Percentiles rank a stretch among this genome's conserved stretches.
Evolutionary conservation across 2,888 invertebrate species (phyloP).

Genomic region (Troides oblongomaculatus): DNA sequence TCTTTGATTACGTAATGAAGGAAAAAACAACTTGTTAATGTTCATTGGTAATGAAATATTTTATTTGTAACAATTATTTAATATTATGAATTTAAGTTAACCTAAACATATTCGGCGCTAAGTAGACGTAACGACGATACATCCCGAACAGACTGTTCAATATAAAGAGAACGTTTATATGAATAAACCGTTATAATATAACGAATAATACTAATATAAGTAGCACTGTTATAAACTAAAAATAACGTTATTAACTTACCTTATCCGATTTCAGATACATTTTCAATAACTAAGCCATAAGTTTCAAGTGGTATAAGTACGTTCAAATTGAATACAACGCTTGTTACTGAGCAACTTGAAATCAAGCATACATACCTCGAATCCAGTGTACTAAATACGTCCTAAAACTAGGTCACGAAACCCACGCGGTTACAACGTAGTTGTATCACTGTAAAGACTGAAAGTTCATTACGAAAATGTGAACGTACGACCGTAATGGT

Average conservation of each 20-base stretch:
- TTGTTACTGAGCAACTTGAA: conserved; percentile 26
- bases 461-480: conserved; percentile 42
- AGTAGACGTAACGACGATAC: too few relatives aligned
- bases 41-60: conserved; percentile 3
- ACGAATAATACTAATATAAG: neutral
- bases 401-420: conserved; percentile 62
- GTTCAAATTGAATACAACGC: neutral
- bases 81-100: too few relatives aligned
- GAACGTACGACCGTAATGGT: conserved; percentile 47
- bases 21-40: conserved; percentile 11
- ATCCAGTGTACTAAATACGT: conserved; percentile 24
- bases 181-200: neutral
- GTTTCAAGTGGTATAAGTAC: neutral
- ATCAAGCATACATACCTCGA: conserved; percentile 23
- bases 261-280: conserved; percentile 16
- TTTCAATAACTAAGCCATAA: conserved; percentile 16
- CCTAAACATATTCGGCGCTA: too few relatives aligned
- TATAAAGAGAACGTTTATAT: too few relatives aligned
- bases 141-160: too few relatives aligned
- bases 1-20: conserved; percentile 18
- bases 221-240: neutral
- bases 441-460: conserved; percentile 36
- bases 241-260: conserved; percentile 16
- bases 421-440: conserved; percentile 38
- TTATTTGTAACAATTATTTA: too few relatives aligned